Conservation (phyloP, 1,140 invertebrate genomes). For the Dryas iulia region DNA sequence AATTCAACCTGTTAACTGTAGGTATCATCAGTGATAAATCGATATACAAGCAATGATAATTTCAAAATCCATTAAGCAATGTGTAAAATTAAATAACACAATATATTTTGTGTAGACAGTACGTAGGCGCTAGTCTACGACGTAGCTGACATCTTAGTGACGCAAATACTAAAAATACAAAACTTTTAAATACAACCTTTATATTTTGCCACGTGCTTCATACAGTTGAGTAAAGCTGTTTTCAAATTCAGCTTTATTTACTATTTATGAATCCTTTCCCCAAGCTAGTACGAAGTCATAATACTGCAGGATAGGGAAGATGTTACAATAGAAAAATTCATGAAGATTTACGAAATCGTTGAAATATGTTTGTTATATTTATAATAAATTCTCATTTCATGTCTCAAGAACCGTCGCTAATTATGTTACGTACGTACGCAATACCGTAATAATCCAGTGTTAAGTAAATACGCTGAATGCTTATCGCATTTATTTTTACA, state of each 20-base stretch:
- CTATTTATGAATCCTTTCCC: not conserved
- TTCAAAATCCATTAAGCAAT: too few relatives aligned
- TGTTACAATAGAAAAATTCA: not conserved
- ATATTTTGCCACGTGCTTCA: too few relatives aligned
- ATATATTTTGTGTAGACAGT: not conserved
- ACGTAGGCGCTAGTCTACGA: not conserved
- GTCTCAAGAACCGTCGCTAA: too few relatives aligned
- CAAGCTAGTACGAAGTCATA: not conserved
- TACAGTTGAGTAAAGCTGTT: not conserved
- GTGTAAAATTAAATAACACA: not conserved
- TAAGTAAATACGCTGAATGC: too few relatives aligned
- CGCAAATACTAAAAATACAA: slow-evolving; percentile 1
- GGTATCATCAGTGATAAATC: too few relatives aligned
- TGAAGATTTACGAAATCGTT: not conserved
- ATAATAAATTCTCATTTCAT: too few relatives aligned
- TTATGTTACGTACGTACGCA: too few relatives aligned
- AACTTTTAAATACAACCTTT: not conserved
- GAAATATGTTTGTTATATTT: too few relatives aligned
- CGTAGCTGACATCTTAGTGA: not conserved
- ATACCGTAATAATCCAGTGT: too few relatives aligned
- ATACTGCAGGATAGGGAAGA: not conserved
- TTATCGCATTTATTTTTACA: too few relatives aligned
- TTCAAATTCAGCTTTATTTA: not conserved
- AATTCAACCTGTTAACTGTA: too few relatives aligned
- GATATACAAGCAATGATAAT: too few relatives aligned